Evolutionary conservation across 2,797 vertebrate species (phyloP).

Genomic region (Mus minutoides): DNA sequence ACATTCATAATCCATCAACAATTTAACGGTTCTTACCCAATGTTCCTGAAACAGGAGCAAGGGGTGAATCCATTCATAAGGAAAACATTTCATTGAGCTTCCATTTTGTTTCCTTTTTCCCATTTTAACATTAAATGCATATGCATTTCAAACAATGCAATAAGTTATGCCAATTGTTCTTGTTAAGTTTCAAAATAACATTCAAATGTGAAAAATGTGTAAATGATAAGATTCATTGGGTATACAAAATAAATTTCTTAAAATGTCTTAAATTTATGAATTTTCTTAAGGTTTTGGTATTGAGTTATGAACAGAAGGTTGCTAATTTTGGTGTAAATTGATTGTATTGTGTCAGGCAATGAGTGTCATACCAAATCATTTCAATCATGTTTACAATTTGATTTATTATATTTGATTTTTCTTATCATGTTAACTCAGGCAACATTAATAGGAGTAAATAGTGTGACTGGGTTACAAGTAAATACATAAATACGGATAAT

Average conservation of each 20-base stretch:
- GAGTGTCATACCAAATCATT: background rate
- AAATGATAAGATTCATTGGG: background rate
- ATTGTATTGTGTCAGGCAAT: background rate
- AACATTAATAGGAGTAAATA: background rate
- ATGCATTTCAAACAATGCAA: background rate
- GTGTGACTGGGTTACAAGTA: background rate
- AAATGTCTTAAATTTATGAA: background rate
- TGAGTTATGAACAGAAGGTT: background rate
- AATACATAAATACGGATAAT: background rate
- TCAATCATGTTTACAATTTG: background rate
- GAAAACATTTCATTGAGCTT: background rate
- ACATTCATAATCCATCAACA: background rate
- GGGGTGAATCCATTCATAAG: background rate
- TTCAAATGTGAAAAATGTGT: background rate
- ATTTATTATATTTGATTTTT: slow-evolving; percentile 4
- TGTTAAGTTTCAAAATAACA: background rate
- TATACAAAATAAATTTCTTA: background rate
- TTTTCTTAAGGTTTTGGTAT: background rate
- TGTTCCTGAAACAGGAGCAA: background rate
- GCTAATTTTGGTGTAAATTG: background rate
- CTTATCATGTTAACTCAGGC: background rate
- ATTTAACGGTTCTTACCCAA: background rate
- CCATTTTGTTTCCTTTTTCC: background rate
- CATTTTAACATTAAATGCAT: background rate
- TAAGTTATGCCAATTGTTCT: background rate